These are phyloP conservation scores for Typhlichthys eigenmanni DNA, from an alignment of 2,797 vertebrate genomes.

Conservation along the genomic window DNA sequence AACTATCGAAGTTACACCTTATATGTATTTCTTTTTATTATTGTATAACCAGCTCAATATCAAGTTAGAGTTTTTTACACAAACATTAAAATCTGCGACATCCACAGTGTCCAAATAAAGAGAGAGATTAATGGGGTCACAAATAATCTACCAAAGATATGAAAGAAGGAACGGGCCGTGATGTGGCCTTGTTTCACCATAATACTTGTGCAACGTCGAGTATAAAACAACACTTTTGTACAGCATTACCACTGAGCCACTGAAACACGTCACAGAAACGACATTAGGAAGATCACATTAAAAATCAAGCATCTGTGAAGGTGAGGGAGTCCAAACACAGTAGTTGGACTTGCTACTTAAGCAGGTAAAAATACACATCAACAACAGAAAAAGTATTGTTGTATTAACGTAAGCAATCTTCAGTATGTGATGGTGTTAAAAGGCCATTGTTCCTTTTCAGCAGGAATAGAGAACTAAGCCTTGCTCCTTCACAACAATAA, in stretches of 20 bases:
- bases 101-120: slow-evolving; percentile 48
- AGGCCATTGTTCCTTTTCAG: slow-evolving; percentile 30
- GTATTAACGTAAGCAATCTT: slow-evolving; percentile 53
- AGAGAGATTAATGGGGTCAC: slow-evolving; percentile 15
- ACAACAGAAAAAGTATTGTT: slow-evolving; percentile 37
- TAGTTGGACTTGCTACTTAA: slow-evolving; percentile 30
- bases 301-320: slow-evolving; percentile 61
- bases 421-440: slow-evolving; percentile 16
- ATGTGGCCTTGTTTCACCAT: slow-evolving; percentile 34
- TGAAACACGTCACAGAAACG: slow-evolving; percentile 69
- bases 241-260: slow-evolving; percentile 58
- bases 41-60: slow-evolving; percentile 30
- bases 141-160: slow-evolving; percentile 10
- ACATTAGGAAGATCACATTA: slow-evolving; percentile 68
- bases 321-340: slow-evolving; percentile 30
- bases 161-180: slow-evolving; percentile 16
- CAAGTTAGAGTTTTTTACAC: slow-evolving; percentile 48
- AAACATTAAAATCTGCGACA: slow-evolving; percentile 71
- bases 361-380: slow-evolving; percentile 33
- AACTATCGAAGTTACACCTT: slow-evolving; percentile 48
- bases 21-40: slow-evolving; percentile 4
- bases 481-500: neutral
- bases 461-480: slow-evolving; percentile 10
- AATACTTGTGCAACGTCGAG: slow-evolving; percentile 57
- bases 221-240: slow-evolving; percentile 70